Conservation (phyloP, 1,140 invertebrate species). For the Campodea augens region DNA sequence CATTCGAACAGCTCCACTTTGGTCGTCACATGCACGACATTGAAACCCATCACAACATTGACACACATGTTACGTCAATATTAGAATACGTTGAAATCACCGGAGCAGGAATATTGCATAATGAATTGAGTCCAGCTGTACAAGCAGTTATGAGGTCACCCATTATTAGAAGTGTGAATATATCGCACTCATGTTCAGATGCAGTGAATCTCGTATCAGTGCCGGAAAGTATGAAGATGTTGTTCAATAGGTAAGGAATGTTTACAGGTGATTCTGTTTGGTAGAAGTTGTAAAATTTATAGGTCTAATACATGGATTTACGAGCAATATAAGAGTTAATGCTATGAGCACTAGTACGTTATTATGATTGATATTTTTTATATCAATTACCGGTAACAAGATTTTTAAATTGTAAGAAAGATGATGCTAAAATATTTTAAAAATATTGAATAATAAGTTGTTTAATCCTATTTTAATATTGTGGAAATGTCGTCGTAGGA, state of each 20-base stretch:
- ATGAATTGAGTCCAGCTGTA: conserved; percentile 80
- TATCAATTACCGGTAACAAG: too few relatives aligned
- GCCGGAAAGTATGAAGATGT: conserved; percentile 44
- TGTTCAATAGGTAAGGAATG: conserved; percentile 28
- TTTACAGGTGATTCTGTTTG: too few relatives aligned
- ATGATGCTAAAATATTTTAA: too few relatives aligned
- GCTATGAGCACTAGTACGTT: too few relatives aligned
- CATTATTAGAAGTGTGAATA: conserved; percentile 55
- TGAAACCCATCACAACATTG: conserved; percentile 46
- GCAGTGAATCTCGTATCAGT: conserved; percentile 84
- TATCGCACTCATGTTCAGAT: conserved; percentile 68
- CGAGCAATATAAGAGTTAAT: too few relatives aligned
- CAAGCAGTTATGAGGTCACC: conserved; percentile 75
- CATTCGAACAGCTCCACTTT: conserved; percentile 72
- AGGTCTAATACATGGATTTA: too few relatives aligned
- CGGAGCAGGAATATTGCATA: conserved; percentile 91
- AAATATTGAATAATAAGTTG: too few relatives aligned
- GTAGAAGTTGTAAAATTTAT: too few relatives aligned
- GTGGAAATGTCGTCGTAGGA: too few relatives aligned
- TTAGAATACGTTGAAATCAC: conserved; percentile 69
- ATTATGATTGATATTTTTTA: too few relatives aligned
- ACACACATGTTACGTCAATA: conserved; percentile 41
- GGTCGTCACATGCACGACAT: conserved; percentile 62
- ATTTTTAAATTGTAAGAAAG: too few relatives aligned
- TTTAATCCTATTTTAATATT: too few relatives aligned